Evolutionary conservation across 2,113 vertebrate species (phyloP).

Genomic region (Ctenomys sociabilis): DNA sequence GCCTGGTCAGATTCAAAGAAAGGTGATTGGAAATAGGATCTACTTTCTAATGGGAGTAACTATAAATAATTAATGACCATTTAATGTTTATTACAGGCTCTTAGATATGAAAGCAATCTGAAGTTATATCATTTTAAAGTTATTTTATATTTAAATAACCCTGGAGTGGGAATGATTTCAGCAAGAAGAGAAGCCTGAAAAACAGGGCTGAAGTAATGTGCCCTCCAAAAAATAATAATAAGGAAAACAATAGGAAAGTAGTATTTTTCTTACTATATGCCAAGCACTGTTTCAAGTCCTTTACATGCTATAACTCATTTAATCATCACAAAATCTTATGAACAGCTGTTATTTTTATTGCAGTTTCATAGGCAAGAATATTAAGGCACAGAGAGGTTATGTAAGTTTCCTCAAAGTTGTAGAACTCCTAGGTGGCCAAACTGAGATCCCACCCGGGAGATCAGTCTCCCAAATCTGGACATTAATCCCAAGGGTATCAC

Average conservation of each 20-base stretch:
- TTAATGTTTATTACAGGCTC: neutral
- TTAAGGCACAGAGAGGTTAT: neutral
- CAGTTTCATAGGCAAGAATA: slow-evolving; percentile 15
- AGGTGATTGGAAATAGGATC: neutral
- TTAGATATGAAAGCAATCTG: slow-evolving; percentile 36
- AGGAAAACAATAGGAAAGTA: neutral
- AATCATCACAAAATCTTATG: slow-evolving; percentile 7
- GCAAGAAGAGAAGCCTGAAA: neutral
- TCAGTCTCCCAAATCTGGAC: neutral
- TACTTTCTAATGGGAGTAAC: neutral
- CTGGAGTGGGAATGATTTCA: neutral
- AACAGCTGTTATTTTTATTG: neutral
- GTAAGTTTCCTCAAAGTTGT: neutral
- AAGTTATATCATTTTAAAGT: slow-evolving; percentile 52
- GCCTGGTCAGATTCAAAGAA: neutral
- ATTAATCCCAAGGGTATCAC: neutral
- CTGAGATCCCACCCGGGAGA: neutral
- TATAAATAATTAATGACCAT: neutral
- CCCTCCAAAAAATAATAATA: neutral
- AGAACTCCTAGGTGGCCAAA: neutral
- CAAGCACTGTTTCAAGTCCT: neutral
- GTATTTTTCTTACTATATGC: neutral
- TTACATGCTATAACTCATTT: neutral
- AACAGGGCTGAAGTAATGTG: neutral
- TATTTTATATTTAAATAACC: slow-evolving; percentile 49